Percentiles rank a stretch among this genome's conserved stretches.
These are phyloP conservation scores for Nemoura dubitans DNA, from an alignment of 2,888 invertebrate species.

Conservation along the genomic window DNA sequence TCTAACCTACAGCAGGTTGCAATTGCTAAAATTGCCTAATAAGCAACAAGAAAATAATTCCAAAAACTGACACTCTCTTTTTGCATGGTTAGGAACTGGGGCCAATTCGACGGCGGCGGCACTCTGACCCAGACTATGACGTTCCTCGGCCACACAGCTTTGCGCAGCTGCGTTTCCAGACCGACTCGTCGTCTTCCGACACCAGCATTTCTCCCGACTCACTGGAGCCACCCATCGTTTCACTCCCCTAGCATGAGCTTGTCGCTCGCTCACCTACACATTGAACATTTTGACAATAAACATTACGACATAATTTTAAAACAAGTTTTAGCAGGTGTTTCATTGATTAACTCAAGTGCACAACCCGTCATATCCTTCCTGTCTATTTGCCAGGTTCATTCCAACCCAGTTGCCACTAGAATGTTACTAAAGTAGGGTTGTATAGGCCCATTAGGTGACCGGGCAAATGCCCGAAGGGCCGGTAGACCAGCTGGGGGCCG, in stretches of 20 bases:
- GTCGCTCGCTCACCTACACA: slow-evolving; percentile 55
- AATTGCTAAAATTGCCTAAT: too few relatives aligned
- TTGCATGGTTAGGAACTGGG: slow-evolving; percentile 49
- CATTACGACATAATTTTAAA: not conserved
- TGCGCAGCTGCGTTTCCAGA: slow-evolving; percentile 50
- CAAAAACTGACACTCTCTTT: not conserved
- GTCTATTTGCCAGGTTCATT: too few relatives aligned
- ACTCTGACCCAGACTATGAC: slow-evolving; percentile 62
- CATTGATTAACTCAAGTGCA: too few relatives aligned
- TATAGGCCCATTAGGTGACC: too few relatives aligned
- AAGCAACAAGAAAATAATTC: too few relatives aligned
- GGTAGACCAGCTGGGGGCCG: too few relatives aligned
- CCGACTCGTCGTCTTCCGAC: slow-evolving; percentile 13
- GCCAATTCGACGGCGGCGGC: slow-evolving; percentile 49
- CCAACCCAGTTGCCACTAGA: too few relatives aligned
- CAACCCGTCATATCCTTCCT: too few relatives aligned
- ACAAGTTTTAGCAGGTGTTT: too few relatives aligned
- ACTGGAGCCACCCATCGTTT: slow-evolving; percentile 49
- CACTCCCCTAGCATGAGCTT: slow-evolving; percentile 57
- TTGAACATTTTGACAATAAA: not conserved
- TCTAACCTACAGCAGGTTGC: too few relatives aligned
- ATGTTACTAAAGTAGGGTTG: too few relatives aligned
- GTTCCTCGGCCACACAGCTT: slow-evolving; percentile 62
- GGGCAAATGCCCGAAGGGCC: too few relatives aligned
- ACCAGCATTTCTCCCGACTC: slow-evolving; percentile 53